Evolutionary conservation across 2,113 vertebrate species (phyloP), one percentile per base, ranked within the genome.

Genomic region (Toxotes jaculatrix): DNA sequence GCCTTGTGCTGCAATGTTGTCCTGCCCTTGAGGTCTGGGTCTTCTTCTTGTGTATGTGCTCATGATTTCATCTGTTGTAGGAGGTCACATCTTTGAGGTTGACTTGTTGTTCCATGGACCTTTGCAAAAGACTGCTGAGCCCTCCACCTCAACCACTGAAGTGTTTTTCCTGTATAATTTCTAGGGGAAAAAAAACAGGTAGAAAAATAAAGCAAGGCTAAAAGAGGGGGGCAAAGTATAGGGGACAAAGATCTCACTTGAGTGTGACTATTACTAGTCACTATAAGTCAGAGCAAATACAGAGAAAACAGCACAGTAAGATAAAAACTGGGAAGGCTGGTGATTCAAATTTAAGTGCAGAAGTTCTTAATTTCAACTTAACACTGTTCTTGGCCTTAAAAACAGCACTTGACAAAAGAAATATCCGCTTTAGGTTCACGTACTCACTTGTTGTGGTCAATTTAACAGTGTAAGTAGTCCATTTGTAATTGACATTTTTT

Each of bases 1-100:
- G 16, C 1, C 16, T 14, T n/a, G 64, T 53, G 36, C 88, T 74
- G 79, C 69, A 55, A 83, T 89, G 68, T 31, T 79, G 51, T 79
- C 49, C 16, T 17, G 64, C 14, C 61, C 82, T 65, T 67, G 43
- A 17, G 84, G 73, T 77, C 53, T 75, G 3, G 68, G 13, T 80
- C 40, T 56, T 84, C 43, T 38, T 31, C n/a, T 73, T 40, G 53
- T 64, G 47, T 53, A 8, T 0, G 57, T 63, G 34, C n/a, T 77
- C 82, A 86, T 86, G 51, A 21, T 23, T 79, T 79, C 2, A 53
- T 5, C 43, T 62, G 57, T 27, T 73, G 45, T 59, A 21, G 6
- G 49, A 51, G 12, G 19, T 74, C 3, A 45, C 53, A 1, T 75
- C 36, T 72, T 49, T n/a, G 0, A 76, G 60, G 21, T n/a, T n/a